Conservation (phyloP, 23 tunicate genomes). For the Pegea sp. region DNA sequence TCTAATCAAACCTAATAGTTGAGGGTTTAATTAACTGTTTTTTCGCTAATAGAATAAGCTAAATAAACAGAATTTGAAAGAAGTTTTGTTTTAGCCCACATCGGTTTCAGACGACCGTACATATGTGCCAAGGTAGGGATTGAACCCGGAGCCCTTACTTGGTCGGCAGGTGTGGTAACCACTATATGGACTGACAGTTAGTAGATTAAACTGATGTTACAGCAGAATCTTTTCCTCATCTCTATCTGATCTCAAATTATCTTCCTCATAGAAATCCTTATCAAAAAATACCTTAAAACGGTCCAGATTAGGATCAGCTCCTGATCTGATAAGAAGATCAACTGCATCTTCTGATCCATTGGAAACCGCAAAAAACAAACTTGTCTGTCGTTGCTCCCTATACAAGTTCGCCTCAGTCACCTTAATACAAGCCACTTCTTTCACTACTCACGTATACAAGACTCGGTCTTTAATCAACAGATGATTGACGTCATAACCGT, state of each 20-base stretch:
- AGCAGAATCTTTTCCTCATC: neutral
- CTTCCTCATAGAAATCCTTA: no score
- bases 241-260: no score
- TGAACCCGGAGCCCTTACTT: no score
- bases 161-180: no score
- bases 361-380: slow-evolving; percentile 74
- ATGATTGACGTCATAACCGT: slow-evolving; percentile 84
- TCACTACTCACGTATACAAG: slow-evolving; percentile 25
- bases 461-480: slow-evolving; percentile 51
- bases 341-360: slow-evolving; percentile 94
- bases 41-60: no score
- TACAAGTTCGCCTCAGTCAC: neutral
- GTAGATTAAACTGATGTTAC: neutral
- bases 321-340: slow-evolving; percentile 32
- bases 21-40: no score
- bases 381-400: slow-evolving; percentile 78
- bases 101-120: no score
- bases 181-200: no score
- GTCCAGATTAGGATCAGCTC: slow-evolving; percentile 77
- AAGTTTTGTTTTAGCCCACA: no score
- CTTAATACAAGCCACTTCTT: neutral
- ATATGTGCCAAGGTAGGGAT: no score
- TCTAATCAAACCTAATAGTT: no score
- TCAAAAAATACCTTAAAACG: slow-evolving; percentile 26
- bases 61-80: no score